These are phyloP conservation scores for Myodes glareolus DNA, from an alignment of 2,113 vertebrate species.

Conservation along the genomic window DNA sequence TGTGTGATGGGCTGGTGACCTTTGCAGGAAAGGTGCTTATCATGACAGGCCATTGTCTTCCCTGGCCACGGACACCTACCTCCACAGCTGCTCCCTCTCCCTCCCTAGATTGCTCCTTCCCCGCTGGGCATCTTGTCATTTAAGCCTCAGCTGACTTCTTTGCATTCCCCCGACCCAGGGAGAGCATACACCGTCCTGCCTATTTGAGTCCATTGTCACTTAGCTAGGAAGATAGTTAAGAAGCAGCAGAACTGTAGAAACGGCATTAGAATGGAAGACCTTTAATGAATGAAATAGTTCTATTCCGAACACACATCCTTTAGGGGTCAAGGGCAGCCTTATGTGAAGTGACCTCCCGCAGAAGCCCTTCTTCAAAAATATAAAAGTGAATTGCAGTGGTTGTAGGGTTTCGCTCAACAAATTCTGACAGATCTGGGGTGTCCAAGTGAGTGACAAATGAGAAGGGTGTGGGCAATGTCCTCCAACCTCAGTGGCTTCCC, in stretches of 20 bases:
- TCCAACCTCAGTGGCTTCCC: neutral
- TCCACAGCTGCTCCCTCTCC: constrained; percentile 28
- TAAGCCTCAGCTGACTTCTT: constrained; percentile 13
- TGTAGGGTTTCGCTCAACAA: constrained; percentile 58
- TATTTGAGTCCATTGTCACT: neutral
- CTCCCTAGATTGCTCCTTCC: constrained; percentile 37
- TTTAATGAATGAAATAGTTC: neutral
- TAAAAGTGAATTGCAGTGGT: neutral
- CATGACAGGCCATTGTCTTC: constrained; percentile 66
- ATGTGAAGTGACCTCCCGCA: neutral
- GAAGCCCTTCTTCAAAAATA: neutral
- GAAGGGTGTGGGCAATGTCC: neutral
- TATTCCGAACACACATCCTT: constrained; percentile 13
- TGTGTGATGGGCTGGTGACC: constrained; percentile 72
- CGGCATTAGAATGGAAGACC: constrained; percentile 1
- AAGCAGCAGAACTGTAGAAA: neutral
- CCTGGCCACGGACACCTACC: constrained; percentile 45
- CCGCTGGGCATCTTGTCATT: constrained; percentile 57
- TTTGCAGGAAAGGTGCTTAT: constrained; percentile 71
- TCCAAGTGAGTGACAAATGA: neutral
- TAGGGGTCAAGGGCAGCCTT: constrained; percentile 5
- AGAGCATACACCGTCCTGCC: neutral
- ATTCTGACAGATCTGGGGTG: neutral
- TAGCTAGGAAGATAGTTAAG: neutral
- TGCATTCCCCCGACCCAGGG: neutral